Conservation (phyloP, 1,140 invertebrate genomes). For the Drosophila punjabiensis region DNA sequence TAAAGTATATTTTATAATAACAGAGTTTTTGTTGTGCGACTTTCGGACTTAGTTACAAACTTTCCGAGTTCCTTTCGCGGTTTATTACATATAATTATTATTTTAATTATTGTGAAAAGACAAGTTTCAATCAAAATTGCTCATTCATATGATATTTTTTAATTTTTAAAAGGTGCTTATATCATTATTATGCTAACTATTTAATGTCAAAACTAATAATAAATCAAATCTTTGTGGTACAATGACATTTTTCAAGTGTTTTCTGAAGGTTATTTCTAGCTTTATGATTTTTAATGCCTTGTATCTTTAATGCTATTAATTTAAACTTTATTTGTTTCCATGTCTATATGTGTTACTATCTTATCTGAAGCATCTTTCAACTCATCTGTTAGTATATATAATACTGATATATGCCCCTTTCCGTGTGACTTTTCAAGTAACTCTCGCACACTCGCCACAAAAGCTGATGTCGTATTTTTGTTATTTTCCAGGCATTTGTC, state of each 20-base stretch:
- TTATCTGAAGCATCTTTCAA: neutral
- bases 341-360: neutral
- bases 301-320: slow-evolving; percentile 4
- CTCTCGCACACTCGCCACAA: slow-evolving; percentile 23
- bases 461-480: slow-evolving; percentile 7
- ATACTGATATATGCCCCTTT: neutral
- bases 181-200: neutral
- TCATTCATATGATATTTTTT: neutral
- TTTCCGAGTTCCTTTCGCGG: neutral
- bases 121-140: too few species aligned
- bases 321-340: slow-evolving; percentile 5
- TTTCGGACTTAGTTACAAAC: neutral
- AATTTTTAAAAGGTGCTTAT: too few species aligned
- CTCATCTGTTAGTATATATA: slow-evolving; percentile 9
- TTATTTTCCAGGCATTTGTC: slow-evolving; percentile 43
- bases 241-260: neutral
- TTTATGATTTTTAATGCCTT: neutral
- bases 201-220: neutral
- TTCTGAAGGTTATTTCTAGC: neutral
- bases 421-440: slow-evolving; percentile 4
- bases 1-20: neutral
- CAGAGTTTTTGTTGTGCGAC: neutral
- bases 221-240: neutral
- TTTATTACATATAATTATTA: neutral
- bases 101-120: too few species aligned